Evolutionary conservation across 2,888 invertebrate species (phyloP).

Genomic region (Rhimphoctona megacephalus): DNA sequence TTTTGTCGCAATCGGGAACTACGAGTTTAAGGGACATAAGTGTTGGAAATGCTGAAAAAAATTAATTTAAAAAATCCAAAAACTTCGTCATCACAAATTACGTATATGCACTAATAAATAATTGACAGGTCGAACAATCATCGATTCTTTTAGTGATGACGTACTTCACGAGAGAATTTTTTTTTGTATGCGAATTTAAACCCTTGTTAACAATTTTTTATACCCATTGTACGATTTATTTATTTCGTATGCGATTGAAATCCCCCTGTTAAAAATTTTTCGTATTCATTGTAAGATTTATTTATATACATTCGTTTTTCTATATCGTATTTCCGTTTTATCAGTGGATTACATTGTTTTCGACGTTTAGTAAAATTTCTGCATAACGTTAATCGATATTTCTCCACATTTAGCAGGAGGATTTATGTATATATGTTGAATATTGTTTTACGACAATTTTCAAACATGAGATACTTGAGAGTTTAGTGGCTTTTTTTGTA

Average conservation of each 20-base stretch:
- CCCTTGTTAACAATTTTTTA: neutral
- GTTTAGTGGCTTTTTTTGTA: constrained; percentile 19
- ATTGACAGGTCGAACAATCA: neutral
- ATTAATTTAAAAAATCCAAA: neutral
- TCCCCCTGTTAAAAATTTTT: no score
- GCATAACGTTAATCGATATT: constrained; percentile 1
- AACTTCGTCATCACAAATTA: neutral
- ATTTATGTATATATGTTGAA: constrained; percentile 2
- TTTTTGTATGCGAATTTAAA: neutral
- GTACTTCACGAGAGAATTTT: neutral
- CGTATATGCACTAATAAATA: neutral
- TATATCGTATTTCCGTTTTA: neutral
- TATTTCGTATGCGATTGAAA: neutral
- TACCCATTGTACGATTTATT: neutral
- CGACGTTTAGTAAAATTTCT: neutral
- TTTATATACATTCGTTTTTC: neutral
- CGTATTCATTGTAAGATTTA: neutral
- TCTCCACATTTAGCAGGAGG: constrained; percentile 12
- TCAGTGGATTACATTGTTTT: neutral
- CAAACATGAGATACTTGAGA: constrained; percentile 14
- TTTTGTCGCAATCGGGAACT: neutral
- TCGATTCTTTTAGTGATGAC: neutral
- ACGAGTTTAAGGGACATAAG: neutral
- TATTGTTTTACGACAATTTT: constrained; percentile 7
- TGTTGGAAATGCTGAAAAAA: neutral